Evolutionary conservation across 1,140 invertebrate species (phyloP).

Genomic region (Berghia stephanieae): DNA sequence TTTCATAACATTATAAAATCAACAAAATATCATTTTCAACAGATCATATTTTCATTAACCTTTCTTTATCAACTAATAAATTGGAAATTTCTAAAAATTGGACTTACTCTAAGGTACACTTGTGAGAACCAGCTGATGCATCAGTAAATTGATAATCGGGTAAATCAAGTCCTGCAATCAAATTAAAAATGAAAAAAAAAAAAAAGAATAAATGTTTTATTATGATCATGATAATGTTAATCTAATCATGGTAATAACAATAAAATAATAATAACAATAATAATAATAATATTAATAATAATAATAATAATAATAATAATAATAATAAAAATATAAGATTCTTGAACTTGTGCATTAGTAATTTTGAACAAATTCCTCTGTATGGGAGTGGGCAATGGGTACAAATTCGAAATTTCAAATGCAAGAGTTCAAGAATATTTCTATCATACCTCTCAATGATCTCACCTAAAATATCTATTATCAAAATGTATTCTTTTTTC

Average conservation of each 20-base stretch:
- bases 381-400: too few species aligned
- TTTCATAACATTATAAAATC: not conserved
- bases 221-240: not conserved
- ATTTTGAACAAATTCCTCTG: too few species aligned
- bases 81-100: not conserved
- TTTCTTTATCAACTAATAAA: too few species aligned
- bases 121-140: constrained; percentile 54
- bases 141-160: constrained; percentile 63
- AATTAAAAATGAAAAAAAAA: constrained; percentile 17
- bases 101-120: constrained; percentile 62
- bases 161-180: constrained; percentile 55
- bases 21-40: not conserved
- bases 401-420: too few species aligned
- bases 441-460: too few species aligned
- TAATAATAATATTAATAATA: not conserved
- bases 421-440: too few species aligned
- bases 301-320: not conserved
- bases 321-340: not conserved
- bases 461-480: too few species aligned
- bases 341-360: too few species aligned
- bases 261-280: not conserved
- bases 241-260: not conserved
- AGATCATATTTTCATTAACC: too few species aligned
- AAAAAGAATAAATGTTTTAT: not conserved
- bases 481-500: too few species aligned